Percentiles rank a stretch among this genome's conserved stretches.
Evolutionary conservation across 2,113 vertebrate genomes (phyloP).

Genomic region (Pardalotus punctatus): DNA sequence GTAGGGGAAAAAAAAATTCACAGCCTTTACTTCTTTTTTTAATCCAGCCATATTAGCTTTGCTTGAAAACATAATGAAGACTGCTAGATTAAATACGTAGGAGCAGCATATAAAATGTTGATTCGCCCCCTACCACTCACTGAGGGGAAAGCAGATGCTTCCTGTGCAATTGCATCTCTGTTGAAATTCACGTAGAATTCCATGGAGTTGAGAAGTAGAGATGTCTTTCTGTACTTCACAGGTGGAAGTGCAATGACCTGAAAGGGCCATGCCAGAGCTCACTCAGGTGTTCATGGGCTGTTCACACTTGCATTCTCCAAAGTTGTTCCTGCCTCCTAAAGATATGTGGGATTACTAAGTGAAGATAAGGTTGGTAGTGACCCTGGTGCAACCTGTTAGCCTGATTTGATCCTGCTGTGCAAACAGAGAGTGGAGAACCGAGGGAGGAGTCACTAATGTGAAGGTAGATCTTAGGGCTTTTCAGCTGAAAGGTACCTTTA

Average conservation of each 20-base stretch:
- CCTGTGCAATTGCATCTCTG: neutral
- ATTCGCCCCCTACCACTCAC: neutral
- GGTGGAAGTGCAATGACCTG: neutral
- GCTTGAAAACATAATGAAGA: neutral
- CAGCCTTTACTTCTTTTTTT: neutral
- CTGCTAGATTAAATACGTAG: neutral
- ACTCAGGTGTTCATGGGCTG: neutral
- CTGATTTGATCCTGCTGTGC: neutral
- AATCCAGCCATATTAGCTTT: neutral
- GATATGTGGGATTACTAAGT: neutral
- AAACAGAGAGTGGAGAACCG: neutral
- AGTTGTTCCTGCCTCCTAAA: neutral
- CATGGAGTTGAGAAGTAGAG: accelerated
- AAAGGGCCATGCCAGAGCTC: neutral
- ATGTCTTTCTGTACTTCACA: neutral
- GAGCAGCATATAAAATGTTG: neutral
- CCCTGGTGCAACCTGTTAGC: neutral
- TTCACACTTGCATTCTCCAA: neutral
- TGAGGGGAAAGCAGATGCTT: neutral
- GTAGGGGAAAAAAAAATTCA: neutral
- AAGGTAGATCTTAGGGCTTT: neutral
- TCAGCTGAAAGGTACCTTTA: neutral
- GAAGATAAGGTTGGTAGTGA: neutral
- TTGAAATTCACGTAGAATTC: neutral
- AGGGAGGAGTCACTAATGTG: neutral